Base-by-base conservation (phyloP, 2,113 vertebrate species). In the Cathartes aura region DNA sequence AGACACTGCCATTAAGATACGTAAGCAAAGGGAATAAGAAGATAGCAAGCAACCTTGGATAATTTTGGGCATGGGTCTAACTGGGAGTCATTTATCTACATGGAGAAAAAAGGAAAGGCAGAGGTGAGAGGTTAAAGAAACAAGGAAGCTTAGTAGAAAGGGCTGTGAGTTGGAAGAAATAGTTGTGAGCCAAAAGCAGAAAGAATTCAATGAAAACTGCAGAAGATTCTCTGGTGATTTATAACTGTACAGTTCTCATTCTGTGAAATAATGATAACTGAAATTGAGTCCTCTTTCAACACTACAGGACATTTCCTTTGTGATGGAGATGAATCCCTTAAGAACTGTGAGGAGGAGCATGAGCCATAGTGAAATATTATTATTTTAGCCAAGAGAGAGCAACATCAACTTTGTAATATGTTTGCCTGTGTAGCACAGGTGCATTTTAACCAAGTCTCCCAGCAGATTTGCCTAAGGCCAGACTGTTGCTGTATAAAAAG, bases 221-320 rank as follows among this genome's bases (percentile, higher is more conserved):
- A 89, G 70, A 74, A 91, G 63, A 96, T 22, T 62, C 93, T 95
- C 94, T 36, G 52, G 82, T 95, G 93, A 89, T 92, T 92, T 91
- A 43, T 87, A 86, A 93, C 80, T 34, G 64, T 72, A 24, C 42
- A 71, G 80, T 40, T 70, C 58, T 94, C 66, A 15, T 92, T 94
- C 88, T 87, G 9, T 82, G 91, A 95, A 94, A 96, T 95, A 92
- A 95, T 67, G 76, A 80, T 96, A 92, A 92, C 36, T 82, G 68
- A 96, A 97, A 97, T 97, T 87, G 95, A 97, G 91, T 91, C 87
- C 92, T 91, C 89, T 95, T 92, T 94, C 80, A 90, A 91, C 91
- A 95, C 91, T 80, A 89, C 55, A 84, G 80, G 75, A 96, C 64
- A 15, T 93, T 92, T 95, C 90, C 76, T 91, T 81, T 92, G 80